Evolutionary conservation across 1,140 invertebrate species (phyloP).

Genomic region (Grapholita molesta): DNA sequence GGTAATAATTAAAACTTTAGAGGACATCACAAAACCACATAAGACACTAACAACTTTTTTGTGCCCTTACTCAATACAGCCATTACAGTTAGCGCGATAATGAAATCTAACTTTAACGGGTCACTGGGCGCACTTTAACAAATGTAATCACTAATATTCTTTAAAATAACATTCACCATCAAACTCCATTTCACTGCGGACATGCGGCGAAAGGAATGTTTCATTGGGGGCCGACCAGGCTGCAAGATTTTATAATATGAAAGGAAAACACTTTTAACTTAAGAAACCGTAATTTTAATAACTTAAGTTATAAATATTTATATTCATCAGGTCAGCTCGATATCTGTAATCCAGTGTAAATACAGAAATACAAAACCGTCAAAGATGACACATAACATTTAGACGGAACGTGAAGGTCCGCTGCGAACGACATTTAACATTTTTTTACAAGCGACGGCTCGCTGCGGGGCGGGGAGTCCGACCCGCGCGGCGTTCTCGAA

Average conservation of each 20-base stretch:
- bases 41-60: slow-evolving; percentile 77
- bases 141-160: slow-evolving; percentile 61
- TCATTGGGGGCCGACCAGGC: slow-evolving; percentile 69
- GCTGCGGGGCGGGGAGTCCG: slow-evolving; percentile 49
- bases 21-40: slow-evolving; percentile 70
- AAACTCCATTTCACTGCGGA: slow-evolving; percentile 74
- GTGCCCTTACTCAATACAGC: slow-evolving; percentile 71
- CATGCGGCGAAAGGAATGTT: slow-evolving; percentile 75
- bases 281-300: slow-evolving; percentile 80
- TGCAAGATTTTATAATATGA: slow-evolving; percentile 55
- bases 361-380: slow-evolving; percentile 80
- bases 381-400: slow-evolving; percentile 80
- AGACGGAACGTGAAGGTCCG: slow-evolving; percentile 78
- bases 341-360: slow-evolving; percentile 80
- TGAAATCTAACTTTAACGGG: slow-evolving; percentile 59
- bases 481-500: slow-evolving; percentile 70
- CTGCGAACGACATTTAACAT: slow-evolving; percentile 78
- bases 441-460: slow-evolving; percentile 77
- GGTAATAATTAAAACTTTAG: slow-evolving; percentile 57
- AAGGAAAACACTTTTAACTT: slow-evolving; percentile 83
- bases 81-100: slow-evolving; percentile 66
- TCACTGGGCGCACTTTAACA: slow-evolving; percentile 66
- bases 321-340: slow-evolving; percentile 80
- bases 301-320: slow-evolving; percentile 81
- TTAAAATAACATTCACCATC: slow-evolving; percentile 68